These are phyloP conservation scores for Gobiocypris rarus DNA, from an alignment of 2,113 vertebrate genomes.

Conservation along the genomic window DNA sequence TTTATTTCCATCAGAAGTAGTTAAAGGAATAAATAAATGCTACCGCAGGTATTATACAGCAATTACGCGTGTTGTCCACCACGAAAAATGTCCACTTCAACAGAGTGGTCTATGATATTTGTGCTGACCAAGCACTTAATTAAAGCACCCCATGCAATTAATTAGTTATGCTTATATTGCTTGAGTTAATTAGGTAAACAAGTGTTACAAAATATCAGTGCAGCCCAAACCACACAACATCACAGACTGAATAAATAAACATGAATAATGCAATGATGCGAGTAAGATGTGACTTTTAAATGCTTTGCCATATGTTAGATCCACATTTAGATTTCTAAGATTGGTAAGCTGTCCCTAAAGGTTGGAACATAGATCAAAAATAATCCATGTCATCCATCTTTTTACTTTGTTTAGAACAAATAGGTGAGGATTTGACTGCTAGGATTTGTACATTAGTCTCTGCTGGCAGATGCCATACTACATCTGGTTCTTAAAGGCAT, in stretches of 20 bases:
- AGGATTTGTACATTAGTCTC: not conserved
- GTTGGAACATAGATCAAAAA: not conserved
- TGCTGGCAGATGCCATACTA: not conserved
- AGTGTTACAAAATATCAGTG: not conserved
- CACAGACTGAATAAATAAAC: not conserved
- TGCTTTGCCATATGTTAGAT: not conserved
- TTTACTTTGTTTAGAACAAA: not conserved
- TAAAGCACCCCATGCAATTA: not conserved
- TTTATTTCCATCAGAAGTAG: not conserved
- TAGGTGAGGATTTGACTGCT: not conserved
- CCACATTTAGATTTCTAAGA: conserved; percentile 58
- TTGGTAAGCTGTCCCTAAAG: conserved; percentile 42
- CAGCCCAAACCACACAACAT: not conserved
- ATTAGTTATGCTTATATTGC: not conserved
- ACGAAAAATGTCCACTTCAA: not conserved
- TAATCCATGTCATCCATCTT: too few species aligned
- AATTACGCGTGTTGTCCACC: not conserved
- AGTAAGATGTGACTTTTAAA: not conserved
- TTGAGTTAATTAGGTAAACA: not conserved
- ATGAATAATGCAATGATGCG: not conserved
- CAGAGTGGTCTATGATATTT: not conserved
- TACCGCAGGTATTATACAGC: not conserved
- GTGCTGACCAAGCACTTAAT: not conserved
- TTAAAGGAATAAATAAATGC: not conserved
- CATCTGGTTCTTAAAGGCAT: not conserved